Base-by-base conservation (phyloP, 2,888 invertebrate genomes). In the Drosophila demipolita region DNA sequence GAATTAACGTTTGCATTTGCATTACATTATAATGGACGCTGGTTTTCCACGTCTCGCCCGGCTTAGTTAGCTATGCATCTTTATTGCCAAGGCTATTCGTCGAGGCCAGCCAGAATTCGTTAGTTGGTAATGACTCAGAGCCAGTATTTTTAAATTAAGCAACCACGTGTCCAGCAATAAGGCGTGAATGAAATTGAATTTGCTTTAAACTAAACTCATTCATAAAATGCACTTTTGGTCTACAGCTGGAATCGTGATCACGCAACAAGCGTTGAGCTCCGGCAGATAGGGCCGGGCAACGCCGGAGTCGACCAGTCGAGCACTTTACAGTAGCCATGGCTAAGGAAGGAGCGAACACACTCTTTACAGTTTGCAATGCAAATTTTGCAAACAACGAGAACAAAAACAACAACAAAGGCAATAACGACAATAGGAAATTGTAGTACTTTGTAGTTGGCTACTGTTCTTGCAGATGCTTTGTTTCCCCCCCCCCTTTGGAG, bases 331-430 rank as follows among this genome's bases (percentile, higher is more conserved):
- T 20, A 40, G 33, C 33, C 17, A 63, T 40, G 49, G 36, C 29
- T 15, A n/a, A 61, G 50, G 50, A 48, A 42, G 50, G 54, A 57
- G 48, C 55, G n/a, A 12, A 38, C 68, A 67, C 68, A 74, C 77
- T 73, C 69, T 67, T 71, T 67, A 59, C 65, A 75, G 78, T 78
- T 80, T 82, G 70, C 70, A 89, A 89, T 89, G 74, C 85, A 87
- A 89, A 87, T 82, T 82, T 70, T 40, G 75, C 70, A 76, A 73
- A 67, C 54, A 74, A 78, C 73, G 59, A 48, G 67, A 65, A 72
- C 78, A 62, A 70, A 49, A 72, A 76, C 40, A 57, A 54, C 66
- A 73, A 58, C n/a, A 58, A 61, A 8, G 54, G 32, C 38, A 58
- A 38, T 33, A 62, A 54, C 42, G 45, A 42, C 55, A 71, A 66